Base-by-base conservation (phyloP, 2,888 invertebrate genomes). In the Drosophila vallismaia region DNA sequence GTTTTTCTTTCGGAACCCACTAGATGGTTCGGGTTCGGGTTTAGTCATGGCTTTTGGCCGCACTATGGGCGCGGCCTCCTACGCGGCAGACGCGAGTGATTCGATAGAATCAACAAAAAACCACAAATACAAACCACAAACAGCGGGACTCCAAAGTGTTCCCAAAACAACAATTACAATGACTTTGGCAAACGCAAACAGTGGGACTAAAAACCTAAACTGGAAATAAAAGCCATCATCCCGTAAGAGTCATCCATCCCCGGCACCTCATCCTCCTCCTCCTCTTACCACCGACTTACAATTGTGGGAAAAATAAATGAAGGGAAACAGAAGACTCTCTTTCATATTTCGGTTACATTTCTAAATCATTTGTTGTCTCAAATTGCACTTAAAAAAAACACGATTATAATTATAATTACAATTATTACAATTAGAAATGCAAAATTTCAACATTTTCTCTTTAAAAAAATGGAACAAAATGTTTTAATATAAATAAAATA, bases 71-170 rank as follows among this genome's bases (percentile, higher is more conserved):
- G 64, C 68, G 53, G 68, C 54, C 40, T 33, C 50, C 24, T 66
- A 31, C 19, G 7, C 24, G 58, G 7, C 24, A 50, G 45, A 59
- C 12, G 19, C 53, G 62, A 24, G 52, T 69, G 60, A 59, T 48
- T 58, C 76, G 82, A 82, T 79, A 82, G 71, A 86, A 79, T 79
- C 79, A 80, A 82, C 79, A 83, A 19, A n/a, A n/a, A n/a, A n/a
- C n/a, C n/a, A n/a, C n/a, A n/a, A n/a, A n/a, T n/a, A 53, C 52
- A 19, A 19, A 53, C 52, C 28, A 42, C 29, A 31, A 19, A 19
- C 19, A 19, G 19, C 33, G 38, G 51, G 19, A 49, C 42, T 36
- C 58, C 48, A 68, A 50, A 67, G 69, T 69, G 60, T 64, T 59
- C 54, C 67, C 45, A 64, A 66, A 64, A 64, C 67, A 64, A 64